Evolutionary conservation across 2,888 invertebrate genomes (phyloP), one percentile per base, ranked within the genome.

Genomic region (Caenorhabditis afra): DNA sequence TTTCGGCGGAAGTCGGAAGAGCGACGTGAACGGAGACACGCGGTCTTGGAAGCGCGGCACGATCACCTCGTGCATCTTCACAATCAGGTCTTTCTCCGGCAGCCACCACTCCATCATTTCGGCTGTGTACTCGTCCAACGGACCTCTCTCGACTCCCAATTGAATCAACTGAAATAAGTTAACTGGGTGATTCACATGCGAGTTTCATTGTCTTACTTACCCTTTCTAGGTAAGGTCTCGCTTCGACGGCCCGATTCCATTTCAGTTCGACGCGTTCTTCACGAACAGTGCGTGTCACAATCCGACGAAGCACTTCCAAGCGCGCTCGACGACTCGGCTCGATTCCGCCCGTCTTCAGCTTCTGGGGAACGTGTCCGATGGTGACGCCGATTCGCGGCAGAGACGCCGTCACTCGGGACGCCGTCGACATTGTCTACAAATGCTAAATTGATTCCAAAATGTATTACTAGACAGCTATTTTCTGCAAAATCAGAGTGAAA

Each of bases 31-130:
- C 7, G 89, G 88, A 59, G 87, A 79, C n/a, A 74, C 74, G 11
- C 47, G 45, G 18, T 82, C 66, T 23, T 49, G 49, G 59, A 84
- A 82, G 4, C 84, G 78, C 4, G 84, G 84, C 12, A 82, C 81
- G 50, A 84, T 82, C 10, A 84, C 84, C 68, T 86, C 83, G 52
- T 82, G 75, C 81, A 86, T 80, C 59, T 86, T 86, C 23, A 65
- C 65, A 49, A 82, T 82, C 49, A 86, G 67, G 70, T 83, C 86
- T 23, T 82, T 81, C 52, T 89, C 89, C 23, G 85, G 81, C 37
- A 89, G 79, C 89, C 89, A 89, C 89, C 89, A 89, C 23, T 87
- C 81, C 77, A 86, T 82, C 89, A 90, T 90, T 64, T 89, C 87
- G 12, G 74, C 73, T 7, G 89, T 90, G 74, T 89, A 88, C 22